Conservation (phyloP, 2,888 invertebrate genomes). For the Petrolisthes cinctipes region DNA sequence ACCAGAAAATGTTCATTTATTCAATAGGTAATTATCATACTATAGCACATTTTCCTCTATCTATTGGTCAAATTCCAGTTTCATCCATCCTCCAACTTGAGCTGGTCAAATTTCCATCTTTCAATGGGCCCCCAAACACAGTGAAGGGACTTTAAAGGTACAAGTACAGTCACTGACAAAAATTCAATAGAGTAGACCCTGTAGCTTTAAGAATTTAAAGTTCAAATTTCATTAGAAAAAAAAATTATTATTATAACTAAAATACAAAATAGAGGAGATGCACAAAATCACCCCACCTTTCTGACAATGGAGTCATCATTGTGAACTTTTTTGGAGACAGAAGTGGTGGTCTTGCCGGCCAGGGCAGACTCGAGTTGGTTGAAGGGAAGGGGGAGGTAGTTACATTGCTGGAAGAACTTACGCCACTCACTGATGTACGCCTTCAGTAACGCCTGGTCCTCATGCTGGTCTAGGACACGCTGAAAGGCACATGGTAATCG, state of each 20-base stretch:
- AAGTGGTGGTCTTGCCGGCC: conserved; percentile 78
- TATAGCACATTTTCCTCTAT: too few species aligned
- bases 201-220: too few species aligned
- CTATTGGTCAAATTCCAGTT: too few species aligned
- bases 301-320: conserved; percentile 91
- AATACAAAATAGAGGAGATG: background rate
- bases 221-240: too few species aligned
- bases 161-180: too few species aligned
- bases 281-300: conserved; percentile 72
- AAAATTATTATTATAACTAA: background rate
- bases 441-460: conserved; percentile 94
- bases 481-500: conserved; percentile 67
- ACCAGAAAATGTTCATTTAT: too few species aligned
- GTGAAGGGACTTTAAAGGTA: too few species aligned
- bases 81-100: too few species aligned
- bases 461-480: conserved; percentile 89
- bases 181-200: too few species aligned
- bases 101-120: too few species aligned
- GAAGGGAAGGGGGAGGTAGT: conserved; percentile 96
- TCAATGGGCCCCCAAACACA: too few species aligned
- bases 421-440: conserved; percentile 99
- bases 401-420: conserved; percentile 97
- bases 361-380: conserved; percentile 89
- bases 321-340: conserved; percentile 70
- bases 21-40: too few species aligned